These are phyloP conservation scores for Trachythela sp. DNA, from an alignment of 64 coral and sea anemone genomes.

Conservation along the genomic window DNA sequence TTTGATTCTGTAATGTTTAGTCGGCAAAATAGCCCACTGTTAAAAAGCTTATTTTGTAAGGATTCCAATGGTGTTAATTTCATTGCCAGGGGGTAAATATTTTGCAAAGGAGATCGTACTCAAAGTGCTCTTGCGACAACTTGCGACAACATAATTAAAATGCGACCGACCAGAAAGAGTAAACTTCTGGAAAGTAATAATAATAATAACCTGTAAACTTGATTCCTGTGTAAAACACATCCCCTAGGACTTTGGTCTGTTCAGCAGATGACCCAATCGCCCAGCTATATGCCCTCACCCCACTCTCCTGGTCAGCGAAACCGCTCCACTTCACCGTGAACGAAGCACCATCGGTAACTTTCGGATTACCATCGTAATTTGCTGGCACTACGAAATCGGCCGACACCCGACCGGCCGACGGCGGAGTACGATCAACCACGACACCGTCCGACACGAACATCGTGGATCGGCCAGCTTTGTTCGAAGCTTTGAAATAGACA, in stretches of 20 bases:
- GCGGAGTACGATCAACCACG: slow-evolving; percentile 74
- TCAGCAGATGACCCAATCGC: slow-evolving; percentile 55
- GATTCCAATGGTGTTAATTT: no score
- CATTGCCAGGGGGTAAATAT: no score
- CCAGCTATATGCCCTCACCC: slow-evolving; percentile 59
- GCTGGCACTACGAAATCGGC: slow-evolving; percentile 80
- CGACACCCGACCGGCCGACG: slow-evolving; percentile 51
- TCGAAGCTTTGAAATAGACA: slow-evolving; percentile 50
- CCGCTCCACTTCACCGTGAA: slow-evolving; percentile 85
- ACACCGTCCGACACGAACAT: slow-evolving; percentile 70
- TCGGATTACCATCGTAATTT: slow-evolving; percentile 78
- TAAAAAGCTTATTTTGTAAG: no score
- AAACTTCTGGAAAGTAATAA: no score
- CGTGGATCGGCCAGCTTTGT: slow-evolving; percentile 63
- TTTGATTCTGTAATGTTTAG: no score
- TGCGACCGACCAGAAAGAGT: no score
- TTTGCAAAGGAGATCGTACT: no score
- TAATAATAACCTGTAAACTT: background rate
- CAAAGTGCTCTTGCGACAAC: no score
- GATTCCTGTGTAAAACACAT: slow-evolving; percentile 53
- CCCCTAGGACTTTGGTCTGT: slow-evolving; percentile 17
- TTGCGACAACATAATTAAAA: no score
- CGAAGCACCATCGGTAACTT: slow-evolving; percentile 59
- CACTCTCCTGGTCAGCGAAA: slow-evolving; percentile 79
- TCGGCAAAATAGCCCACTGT: no score